Base-by-base conservation (phyloP, 2,888 invertebrate genomes). In the Thecocarcelia acutangulata region DNA sequence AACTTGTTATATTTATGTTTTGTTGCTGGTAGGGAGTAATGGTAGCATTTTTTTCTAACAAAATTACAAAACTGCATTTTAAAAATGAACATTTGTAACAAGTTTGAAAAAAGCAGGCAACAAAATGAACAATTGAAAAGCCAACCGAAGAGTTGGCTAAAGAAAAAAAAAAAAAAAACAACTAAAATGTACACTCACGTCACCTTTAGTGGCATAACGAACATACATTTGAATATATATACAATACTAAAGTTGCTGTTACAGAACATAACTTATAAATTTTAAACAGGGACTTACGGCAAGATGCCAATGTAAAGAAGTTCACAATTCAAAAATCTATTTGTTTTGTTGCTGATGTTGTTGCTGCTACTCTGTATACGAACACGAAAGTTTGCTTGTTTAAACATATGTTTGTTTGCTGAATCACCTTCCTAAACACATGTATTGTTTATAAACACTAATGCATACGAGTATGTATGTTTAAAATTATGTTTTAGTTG, bases 301-400 rank as follows among this genome's bases (percentile, higher is more conserved):
- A 72, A 50, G 33, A 50, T 42, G 37, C 0, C 28, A 6, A 13
- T 52, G 46, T 44, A n/a, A 21, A 33, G 12, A 13, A 74, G 77
- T 82, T 66, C 37, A 82, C 78, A 82, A 82, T 70, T 82, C 74
- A 78, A 78, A 76, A 69, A 78, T 75, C 66, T 66, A 78, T 78
- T 82, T 78, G 78, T 70, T 44, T 74, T 76, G 33, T 61, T 73
- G 42, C 58, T 56, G 24, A 82, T 70, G 37, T 74, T 76, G 33
- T 61, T 73, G 42, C 58, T 56, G 24, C 28, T 54, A 28, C 64
- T 42, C 56, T 24, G 46, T 68, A 6, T 50, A 21, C n/a, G 13
- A 11, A 12, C 15, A 37, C n/a, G 21, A 50, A 56, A 58, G 54
- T 33, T 44, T 59, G 13, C 33, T 17, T 21, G n/a, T 9, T n/a